phyloP scores from a whole-genome alignment of 2,113 vertebrate genomes.

The Camelus bactrianus region DNA sequence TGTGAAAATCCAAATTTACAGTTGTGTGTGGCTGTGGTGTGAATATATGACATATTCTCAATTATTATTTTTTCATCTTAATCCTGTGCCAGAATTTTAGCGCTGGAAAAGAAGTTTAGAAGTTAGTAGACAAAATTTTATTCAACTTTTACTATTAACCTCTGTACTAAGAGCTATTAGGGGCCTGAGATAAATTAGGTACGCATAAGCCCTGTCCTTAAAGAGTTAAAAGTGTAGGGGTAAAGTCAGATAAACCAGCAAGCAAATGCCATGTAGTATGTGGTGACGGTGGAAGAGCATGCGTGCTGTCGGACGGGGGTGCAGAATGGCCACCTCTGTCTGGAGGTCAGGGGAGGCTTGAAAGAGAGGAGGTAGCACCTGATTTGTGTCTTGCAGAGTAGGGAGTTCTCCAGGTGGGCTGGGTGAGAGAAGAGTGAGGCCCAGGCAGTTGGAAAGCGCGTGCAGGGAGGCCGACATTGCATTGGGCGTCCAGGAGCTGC shows the following conservation, averaged over 20 bases:
- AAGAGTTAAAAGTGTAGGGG: neutral
- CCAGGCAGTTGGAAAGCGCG: neutral
- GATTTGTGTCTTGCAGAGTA: neutral
- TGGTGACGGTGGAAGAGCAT: neutral
- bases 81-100: neutral
- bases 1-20: constrained; percentile 5
- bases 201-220: neutral
- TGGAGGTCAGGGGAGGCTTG: neutral
- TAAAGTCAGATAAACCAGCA: neutral
- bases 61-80: neutral
- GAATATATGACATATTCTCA: neutral
- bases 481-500: neutral
- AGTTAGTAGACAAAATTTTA: neutral
- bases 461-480: fast-evolving
- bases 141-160: neutral
- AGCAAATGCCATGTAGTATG: neutral
- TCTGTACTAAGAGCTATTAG: neutral
- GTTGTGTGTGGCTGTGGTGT: neutral
- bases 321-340: neutral
- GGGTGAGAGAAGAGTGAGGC: neutral
- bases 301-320: neutral
- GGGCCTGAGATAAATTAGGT: neutral
- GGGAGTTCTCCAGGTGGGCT: neutral
- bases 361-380: neutral
- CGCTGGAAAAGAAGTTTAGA: neutral